phyloP scores from a whole-genome alignment of 2,888 invertebrate species.

The Cacoxenus indagator region DNA sequence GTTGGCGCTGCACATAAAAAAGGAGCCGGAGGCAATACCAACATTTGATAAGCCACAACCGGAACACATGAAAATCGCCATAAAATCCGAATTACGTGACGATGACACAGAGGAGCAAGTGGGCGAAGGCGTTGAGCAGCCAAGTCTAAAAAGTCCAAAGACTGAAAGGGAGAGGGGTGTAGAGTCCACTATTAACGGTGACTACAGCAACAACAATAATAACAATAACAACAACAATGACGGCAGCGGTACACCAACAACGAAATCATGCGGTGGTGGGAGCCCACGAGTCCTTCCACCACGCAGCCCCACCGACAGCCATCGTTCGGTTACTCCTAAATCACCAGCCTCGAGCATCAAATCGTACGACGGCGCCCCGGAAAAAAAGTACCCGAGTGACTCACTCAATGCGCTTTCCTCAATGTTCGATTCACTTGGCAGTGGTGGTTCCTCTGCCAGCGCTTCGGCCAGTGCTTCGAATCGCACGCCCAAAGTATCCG shows the following conservation, averaged over 20 bases:
- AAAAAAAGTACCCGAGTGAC: conserved; percentile 74
- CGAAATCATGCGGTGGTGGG: conserved; percentile 40
- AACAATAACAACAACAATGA: conserved; percentile 60
- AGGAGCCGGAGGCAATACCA: conserved; percentile 35
- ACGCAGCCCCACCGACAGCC: conserved; percentile 82
- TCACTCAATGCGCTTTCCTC: conserved; percentile 88
- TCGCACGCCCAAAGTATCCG: conserved; percentile 69
- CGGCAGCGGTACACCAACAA: conserved; percentile 47
- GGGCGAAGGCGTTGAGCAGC: conserved; percentile 22
- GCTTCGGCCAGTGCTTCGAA: conserved; percentile 45
- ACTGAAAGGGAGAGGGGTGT: conserved; percentile 2
- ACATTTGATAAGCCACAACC: conserved; percentile 1
- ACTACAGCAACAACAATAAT: conserved; percentile 63
- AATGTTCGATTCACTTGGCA: conserved; percentile 87
- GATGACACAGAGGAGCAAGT: conserved; percentile 23
- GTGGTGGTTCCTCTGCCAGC: conserved; percentile 47
- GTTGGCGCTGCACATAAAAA: conserved; percentile 43
- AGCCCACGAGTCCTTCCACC: conserved; percentile 49
- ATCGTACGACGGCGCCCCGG: conserved; percentile 64
- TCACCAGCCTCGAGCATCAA: conserved; percentile 74
- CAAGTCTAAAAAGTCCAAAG: conserved; percentile 31
- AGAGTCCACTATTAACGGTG: conserved; percentile 22
- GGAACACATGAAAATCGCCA: conserved; percentile 57
- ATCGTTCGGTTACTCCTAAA: conserved; percentile 84
- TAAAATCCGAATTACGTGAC: conserved; percentile 59